A percentile compares a stretch with the other conserved stretches of the same genome.
Evolutionary conservation across 37 sponge, comb jelly and placozoan species (phyloP).

Genomic region (Petrosia ficiformis): DNA sequence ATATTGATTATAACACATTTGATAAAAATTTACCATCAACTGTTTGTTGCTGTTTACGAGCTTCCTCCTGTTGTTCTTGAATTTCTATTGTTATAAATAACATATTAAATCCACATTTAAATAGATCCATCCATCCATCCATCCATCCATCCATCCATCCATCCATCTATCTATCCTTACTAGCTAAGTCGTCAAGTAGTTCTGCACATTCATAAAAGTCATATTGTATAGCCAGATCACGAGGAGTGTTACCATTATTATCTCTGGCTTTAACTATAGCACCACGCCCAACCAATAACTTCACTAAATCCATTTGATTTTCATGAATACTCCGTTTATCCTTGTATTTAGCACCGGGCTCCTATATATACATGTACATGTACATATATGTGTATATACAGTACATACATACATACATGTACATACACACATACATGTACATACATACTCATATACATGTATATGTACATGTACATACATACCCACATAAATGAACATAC

Average conservation of each 20-base stretch:
- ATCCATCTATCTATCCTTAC: no score
- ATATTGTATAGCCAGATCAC: constrained; percentile 45
- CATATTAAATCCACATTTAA: no score
- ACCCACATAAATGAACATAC: no score
- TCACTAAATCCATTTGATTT: constrained; percentile 44
- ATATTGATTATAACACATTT: no score
- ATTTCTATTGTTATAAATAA: no score
- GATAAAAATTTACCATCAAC: no score
- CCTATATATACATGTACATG: constrained; percentile 6
- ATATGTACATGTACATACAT: background rate
- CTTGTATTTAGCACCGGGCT: constrained; percentile 1
- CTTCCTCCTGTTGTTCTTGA: no score
- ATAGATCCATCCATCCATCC: no score
- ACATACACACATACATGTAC: background rate
- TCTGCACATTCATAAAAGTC: constrained; percentile 47
- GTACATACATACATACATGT: background rate
- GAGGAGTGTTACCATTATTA: constrained; percentile 31
- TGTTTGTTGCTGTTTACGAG: no score
- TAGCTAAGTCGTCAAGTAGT: constrained; percentile 31
- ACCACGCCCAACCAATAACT: constrained; percentile 40
- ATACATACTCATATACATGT: no score
- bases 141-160: no score
- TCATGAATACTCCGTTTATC: constrained; percentile 17
- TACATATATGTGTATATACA: background rate
- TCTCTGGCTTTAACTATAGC: constrained; percentile 30